A percentile compares a stretch with the other conserved stretches of the same genome.
Evolutionary conservation across 2,797 vertebrate genomes (phyloP).

Genomic region (Protosalanx chinensis): DNA sequence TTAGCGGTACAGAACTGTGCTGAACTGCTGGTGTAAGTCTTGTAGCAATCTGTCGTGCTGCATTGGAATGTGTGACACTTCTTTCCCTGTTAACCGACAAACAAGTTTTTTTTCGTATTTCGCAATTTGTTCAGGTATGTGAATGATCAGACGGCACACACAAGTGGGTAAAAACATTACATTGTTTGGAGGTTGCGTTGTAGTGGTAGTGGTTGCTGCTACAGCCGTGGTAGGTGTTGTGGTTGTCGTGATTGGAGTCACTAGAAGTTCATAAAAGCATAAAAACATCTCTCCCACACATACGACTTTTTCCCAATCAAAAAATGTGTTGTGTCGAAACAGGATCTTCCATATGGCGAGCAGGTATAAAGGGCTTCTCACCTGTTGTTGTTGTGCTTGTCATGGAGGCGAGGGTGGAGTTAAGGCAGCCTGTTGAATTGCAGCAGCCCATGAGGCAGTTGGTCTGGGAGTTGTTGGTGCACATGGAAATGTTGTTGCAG

Average conservation of each 20-base stretch:
- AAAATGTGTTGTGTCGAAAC: not conserved
- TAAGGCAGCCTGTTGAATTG: conserved; percentile 66
- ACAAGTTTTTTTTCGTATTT: not conserved
- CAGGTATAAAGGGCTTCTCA: conserved; percentile 27
- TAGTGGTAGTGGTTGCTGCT: not conserved
- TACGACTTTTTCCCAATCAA: no score
- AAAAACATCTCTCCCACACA: not conserved
- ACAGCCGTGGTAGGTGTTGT: conserved; percentile 22
- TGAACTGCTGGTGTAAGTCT: conserved; percentile 27
- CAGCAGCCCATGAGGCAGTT: conserved; percentile 73
- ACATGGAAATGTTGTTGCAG: conserved; percentile 52
- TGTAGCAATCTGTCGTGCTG: conserved; percentile 66
- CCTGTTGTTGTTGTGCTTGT: conserved; percentile 51
- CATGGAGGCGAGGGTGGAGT: conserved; percentile 51
- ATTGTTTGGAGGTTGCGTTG: conserved; percentile 32
- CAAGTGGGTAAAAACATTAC: conserved; percentile 52
- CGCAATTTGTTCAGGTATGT: no score
- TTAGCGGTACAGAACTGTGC: conserved; percentile 39
- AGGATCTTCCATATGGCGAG: no score
- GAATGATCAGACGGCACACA: conserved; percentile 4
- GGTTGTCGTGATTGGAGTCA: not conserved
- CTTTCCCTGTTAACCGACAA: conserved; percentile 65
- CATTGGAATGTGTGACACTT: conserved; percentile 71
- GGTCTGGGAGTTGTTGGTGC: conserved; percentile 33
- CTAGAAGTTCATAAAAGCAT: conserved; percentile 8